Base-by-base conservation (phyloP, 2,888 invertebrate genomes). In the Eumacrocentrus americanus region DNA sequence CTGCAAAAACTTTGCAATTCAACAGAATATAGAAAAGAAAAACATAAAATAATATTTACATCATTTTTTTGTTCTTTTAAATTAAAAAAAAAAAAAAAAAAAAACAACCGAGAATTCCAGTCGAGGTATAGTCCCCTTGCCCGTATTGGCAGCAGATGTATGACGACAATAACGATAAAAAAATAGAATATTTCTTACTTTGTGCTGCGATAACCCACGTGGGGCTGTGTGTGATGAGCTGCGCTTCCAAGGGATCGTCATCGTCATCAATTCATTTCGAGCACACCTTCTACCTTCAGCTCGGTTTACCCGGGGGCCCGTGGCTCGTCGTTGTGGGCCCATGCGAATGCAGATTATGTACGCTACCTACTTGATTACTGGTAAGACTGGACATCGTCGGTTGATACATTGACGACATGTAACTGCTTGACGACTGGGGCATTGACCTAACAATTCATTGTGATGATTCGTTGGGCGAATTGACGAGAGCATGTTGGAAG, bases 391-490 rank as follows among this genome's bases (percentile, higher is more conserved):
- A 73, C 70, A 75, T 73, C 38, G 73, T 65, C 37, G 74, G 73
- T 60, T 76, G 76, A 59, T 76, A 76, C 75, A 76, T 75, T 40
- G 75, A 68, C 4, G 75, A 69, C 69, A 75, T 73, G 58, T 75
- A 76, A 69, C 60, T 74, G 67, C 72, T 72, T 51, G 75, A 75
- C 4, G 75, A 70, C 23, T 74, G 74, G 20, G 74, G 61, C 56
- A 72, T 70, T 48, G 75, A 75, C 65, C 75, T 76, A 58, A 7
- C 48, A 63, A 67, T 58, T 34, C 60, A 58, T 66, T 56, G 18
- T 44, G 51, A 47, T 58, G 58, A 63, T 56, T 63, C 58, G 60
- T 54, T 63, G 56, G 52, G 20, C 37, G 20, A 34, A 55, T 38
- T n/a, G 46, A 37, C 40, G 25, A 23, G 23, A 22, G 20, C 37